These are phyloP conservation scores for Polypterus senegalus DNA, from an alignment of 2,113 vertebrate genomes.

Conservation along the genomic window DNA sequence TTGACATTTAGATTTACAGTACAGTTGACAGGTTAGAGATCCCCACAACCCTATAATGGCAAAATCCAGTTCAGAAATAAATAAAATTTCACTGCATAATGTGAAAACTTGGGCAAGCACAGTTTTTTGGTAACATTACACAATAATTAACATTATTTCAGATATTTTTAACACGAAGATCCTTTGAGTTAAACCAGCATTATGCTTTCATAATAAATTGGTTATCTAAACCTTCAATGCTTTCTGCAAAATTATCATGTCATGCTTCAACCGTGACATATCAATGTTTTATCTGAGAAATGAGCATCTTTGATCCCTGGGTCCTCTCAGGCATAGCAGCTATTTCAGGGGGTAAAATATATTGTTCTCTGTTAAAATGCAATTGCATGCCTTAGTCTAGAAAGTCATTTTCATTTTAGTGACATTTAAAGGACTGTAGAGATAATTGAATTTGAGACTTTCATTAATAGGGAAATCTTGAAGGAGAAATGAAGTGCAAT, in stretches of 20 bases:
- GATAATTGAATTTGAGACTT: neutral
- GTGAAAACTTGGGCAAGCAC: no score
- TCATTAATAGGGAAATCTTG: no score
- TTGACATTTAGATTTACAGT: no score
- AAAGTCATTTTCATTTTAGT: slow-evolving; percentile 4
- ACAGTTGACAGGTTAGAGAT: no score
- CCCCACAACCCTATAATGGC: no score
- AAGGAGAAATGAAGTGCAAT: no score
- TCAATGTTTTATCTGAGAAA: slow-evolving; percentile 14
- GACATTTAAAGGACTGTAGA: slow-evolving; percentile 3
- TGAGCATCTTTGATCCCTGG: slow-evolving; percentile 11
- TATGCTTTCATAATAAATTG: slow-evolving; percentile 9
- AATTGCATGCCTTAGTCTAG: neutral
- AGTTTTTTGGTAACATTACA: no score
- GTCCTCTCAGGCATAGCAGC: slow-evolving; percentile 6
- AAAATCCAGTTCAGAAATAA: no score
- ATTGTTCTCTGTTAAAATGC: slow-evolving; percentile 8
- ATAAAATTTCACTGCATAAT: no score
- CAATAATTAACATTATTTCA: no score
- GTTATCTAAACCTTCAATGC: slow-evolving; percentile 8
- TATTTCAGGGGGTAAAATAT: slow-evolving; percentile 10
- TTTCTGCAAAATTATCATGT: slow-evolving; percentile 18
- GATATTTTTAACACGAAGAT: no score
- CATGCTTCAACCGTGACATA: neutral
- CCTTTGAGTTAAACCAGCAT: no score